These are phyloP conservation scores for Callosobruchus maculatus DNA, from an alignment of 2,888 invertebrate species.

Conservation along the genomic window DNA sequence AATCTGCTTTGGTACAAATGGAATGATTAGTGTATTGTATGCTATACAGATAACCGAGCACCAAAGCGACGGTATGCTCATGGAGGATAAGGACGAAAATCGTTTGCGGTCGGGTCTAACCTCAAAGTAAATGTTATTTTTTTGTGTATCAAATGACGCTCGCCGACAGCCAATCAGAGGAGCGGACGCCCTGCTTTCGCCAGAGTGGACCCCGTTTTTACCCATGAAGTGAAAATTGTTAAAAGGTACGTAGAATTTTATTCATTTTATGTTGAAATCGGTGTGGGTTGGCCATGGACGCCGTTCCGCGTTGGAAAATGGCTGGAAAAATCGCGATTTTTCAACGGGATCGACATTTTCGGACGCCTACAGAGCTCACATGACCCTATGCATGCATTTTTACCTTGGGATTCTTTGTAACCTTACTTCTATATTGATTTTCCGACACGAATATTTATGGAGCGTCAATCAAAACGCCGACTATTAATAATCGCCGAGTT, in stretches of 20 bases:
- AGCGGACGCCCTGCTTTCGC: slow-evolving; percentile 46
- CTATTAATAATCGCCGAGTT: slow-evolving; percentile 15
- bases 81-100: slow-evolving; percentile 31
- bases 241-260: slow-evolving; percentile 52
- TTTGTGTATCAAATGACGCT: slow-evolving; percentile 52
- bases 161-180: slow-evolving; percentile 44
- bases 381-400: slow-evolving; percentile 25
- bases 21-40: background rate
- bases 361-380: background rate
- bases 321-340: slow-evolving; percentile 32
- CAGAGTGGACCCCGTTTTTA: slow-evolving; percentile 49
- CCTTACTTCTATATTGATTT: slow-evolving; percentile 50
- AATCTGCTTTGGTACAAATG: background rate
- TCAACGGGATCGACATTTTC: slow-evolving; percentile 20
- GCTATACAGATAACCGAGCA: background rate
- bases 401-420: slow-evolving; percentile 41
- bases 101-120: slow-evolving; percentile 33
- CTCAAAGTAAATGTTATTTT: slow-evolving; percentile 48
- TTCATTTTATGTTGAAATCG: slow-evolving; percentile 50
- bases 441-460: background rate
- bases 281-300: slow-evolving; percentile 41
- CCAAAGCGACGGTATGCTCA: background rate
- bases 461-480: background rate
- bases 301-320: slow-evolving; percentile 31
- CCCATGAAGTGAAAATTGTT: slow-evolving; percentile 50